Conservation (phyloP, 2,797 vertebrate genomes). For the Hapalemur alaotrensis region DNA sequence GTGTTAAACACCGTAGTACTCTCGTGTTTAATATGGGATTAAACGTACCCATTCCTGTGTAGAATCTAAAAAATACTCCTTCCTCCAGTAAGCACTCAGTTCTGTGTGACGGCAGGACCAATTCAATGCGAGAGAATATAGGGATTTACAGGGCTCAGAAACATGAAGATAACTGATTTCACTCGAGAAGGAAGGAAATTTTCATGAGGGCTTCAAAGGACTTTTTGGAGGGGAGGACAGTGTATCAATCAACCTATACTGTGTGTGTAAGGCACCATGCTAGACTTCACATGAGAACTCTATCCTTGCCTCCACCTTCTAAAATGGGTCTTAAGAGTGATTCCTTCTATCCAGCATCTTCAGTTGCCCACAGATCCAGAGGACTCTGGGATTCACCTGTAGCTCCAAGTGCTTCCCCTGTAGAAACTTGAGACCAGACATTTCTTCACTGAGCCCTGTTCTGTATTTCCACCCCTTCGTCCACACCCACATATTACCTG, state of each 20-base stretch:
- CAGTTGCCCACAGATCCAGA: no score
- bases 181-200: neutral
- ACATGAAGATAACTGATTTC: neutral
- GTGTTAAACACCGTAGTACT: neutral
- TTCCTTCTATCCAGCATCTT: neutral
- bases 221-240: neutral
- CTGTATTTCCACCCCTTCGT: neutral
- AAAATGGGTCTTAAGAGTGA: neutral
- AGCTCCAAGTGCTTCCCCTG: neutral
- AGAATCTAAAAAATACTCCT: neutral
- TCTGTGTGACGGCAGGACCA: neutral
- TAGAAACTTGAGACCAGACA: neutral
- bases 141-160: neutral
- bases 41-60: neutral
- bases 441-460: neutral
- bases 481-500: neutral
- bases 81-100: neutral
- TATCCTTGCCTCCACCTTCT: neutral
- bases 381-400: neutral
- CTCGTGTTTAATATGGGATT: neutral
- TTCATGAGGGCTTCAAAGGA: neutral
- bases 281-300: neutral
- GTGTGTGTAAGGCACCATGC: accelerated
- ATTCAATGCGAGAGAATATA: neutral
- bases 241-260: neutral